Evolutionary conservation across 2,113 vertebrate genomes (phyloP).

Genomic region (Glareola pratincola): DNA sequence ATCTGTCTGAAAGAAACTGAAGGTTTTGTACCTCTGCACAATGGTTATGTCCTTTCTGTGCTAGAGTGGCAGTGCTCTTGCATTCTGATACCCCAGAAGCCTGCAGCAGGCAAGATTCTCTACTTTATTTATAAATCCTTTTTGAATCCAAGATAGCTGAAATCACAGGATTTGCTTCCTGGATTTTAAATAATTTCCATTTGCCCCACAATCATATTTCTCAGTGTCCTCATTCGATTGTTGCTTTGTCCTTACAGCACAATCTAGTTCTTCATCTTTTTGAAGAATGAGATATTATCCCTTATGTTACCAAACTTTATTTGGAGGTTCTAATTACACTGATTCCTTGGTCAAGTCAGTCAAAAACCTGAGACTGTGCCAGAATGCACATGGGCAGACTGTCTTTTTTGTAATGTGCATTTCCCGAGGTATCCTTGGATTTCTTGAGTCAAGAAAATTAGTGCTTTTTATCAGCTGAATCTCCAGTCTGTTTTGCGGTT

Average conservation of each 20-base stretch:
- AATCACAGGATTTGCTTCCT: slow-evolving; percentile 25
- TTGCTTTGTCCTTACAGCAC: background rate
- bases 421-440: background rate
- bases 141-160: background rate
- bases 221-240: background rate
- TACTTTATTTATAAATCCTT: slow-evolving; percentile 37
- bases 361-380: background rate
- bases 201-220: background rate
- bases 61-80: background rate
- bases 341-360: background rate
- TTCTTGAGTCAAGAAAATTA: slow-evolving; percentile 1
- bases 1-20: slow-evolving; percentile 24
- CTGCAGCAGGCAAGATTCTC: background rate
- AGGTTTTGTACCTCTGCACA: slow-evolving; percentile 24
- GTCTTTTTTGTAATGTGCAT: background rate
- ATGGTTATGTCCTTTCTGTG: background rate
- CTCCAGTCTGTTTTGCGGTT: background rate
- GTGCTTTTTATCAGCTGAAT: slow-evolving; percentile 11
- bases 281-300: background rate
- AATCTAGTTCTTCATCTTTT: background rate
- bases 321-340: background rate
- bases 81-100: background rate
- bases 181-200: background rate
- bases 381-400: background rate
- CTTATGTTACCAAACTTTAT: background rate